Base-by-base conservation (phyloP, 1,140 invertebrate genomes). In the Drosophila setifemur region DNA sequence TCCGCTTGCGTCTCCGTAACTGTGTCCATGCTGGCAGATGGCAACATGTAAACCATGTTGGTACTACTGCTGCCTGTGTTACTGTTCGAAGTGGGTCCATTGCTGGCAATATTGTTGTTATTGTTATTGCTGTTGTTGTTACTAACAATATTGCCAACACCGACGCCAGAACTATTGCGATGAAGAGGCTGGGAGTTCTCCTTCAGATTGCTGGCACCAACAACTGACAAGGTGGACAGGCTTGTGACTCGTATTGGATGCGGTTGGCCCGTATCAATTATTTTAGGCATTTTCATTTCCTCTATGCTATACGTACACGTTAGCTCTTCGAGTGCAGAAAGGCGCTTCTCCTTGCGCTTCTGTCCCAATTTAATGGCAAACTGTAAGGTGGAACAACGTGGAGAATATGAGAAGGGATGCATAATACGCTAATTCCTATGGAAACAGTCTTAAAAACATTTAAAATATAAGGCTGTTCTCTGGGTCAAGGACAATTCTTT, bases 301-400 rank as follows among this genome's bases (percentile, higher is more conserved):
- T 90, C 89, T 73, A 90, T 90, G 89, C 92, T 85, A 31, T 89
- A 89, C 21, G 85, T 87, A 50, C 79, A 86, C 11, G 90, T 90
- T 33, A 90, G 66, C 71, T 92, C 90, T 88, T 92, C 89, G 89
- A 88, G 81, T 89, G 79, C 71, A 82, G 92, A 90, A 90, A 92
- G 71, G 71, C 90, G 82, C 90, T 93, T 91, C 90, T 93, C 91
- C 89, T 92, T 93, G 73, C 92, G 92, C 89, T 93, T 93, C 83
- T 91, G 92, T 54, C 92, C 92, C 90, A 92, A 87, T 85, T 93
- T 93, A 82, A 93, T 93, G 87, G 92, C 92, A 91, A 92, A 93
- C 92, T 93, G 87, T 11, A n/a, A n/a, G n/a, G n/a, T n/a, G n/a
- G n/a, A n/a, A n/a, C n/a, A n/a, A n/a, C n/a, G n/a, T n/a, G n/a